phyloP scores from a whole-genome alignment of 2,888 invertebrate species.

The Pyrocoelia pectoralis region DNA sequence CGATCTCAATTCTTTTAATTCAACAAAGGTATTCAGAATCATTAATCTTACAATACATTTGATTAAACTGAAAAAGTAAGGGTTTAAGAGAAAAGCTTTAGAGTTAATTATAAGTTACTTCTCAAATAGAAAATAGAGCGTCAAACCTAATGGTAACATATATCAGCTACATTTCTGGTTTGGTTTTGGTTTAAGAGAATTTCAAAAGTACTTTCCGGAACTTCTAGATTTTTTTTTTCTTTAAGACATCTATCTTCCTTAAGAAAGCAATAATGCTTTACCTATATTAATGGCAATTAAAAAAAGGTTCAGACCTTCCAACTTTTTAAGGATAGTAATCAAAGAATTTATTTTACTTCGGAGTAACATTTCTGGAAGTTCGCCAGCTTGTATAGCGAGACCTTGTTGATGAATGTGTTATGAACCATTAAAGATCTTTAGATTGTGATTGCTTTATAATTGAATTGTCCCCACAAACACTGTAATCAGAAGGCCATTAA shows the following conservation, averaged over 20 bases:
- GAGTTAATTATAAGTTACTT: slow-evolving; percentile 11
- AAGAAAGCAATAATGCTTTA: not conserved
- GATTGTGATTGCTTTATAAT: too few relatives aligned
- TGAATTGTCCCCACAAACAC: too few relatives aligned
- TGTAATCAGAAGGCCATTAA: too few relatives aligned
- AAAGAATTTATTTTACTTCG: too few relatives aligned
- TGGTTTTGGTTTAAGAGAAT: slow-evolving; percentile 6
- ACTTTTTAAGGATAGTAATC: too few relatives aligned
- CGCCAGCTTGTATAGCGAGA: too few relatives aligned
- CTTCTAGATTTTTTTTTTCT: not conserved
- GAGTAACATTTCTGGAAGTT: too few relatives aligned
- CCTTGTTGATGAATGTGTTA: too few relatives aligned
- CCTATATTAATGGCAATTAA: too few relatives aligned
- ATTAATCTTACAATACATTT: slow-evolving; percentile 10
- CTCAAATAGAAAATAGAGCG: slow-evolving; percentile 9
- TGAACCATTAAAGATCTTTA: too few relatives aligned
- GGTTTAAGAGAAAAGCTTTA: slow-evolving; percentile 9
- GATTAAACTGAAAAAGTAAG: slow-evolving; percentile 7
- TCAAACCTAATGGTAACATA: slow-evolving; percentile 6
- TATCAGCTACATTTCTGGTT: slow-evolving; percentile 4
- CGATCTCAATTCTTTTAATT: slow-evolving; percentile 7
- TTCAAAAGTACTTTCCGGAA: not conserved
- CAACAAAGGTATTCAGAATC: slow-evolving; percentile 2
- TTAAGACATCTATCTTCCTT: not conserved
- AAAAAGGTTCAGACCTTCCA: too few relatives aligned